Base-by-base conservation (phyloP, 2,797 vertebrate species). In the Serranus cabrilla region DNA sequence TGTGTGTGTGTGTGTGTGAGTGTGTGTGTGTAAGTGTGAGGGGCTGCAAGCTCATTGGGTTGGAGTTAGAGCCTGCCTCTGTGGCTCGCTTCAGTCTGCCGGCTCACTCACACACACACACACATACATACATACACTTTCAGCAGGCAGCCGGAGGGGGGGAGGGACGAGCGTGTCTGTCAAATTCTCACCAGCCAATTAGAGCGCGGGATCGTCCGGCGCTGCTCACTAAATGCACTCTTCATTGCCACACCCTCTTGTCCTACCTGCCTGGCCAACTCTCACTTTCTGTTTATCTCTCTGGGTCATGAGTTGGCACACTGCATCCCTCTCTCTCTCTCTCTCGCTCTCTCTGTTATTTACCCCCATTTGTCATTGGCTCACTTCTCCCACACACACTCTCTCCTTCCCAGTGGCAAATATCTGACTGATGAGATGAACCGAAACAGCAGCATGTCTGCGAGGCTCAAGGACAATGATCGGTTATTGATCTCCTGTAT, bases 1-100 rank as follows among this genome's bases (percentile, higher is more conserved):
- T 14, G 75, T 47, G 74, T 21, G 82, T 59, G 73, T 49, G 85
- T 25, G 71, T 50, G 72, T 43, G 70, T 60, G 42, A 16, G 14
- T 16, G 43, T 17, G 43, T 17, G 80, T 69, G 84, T 54, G 81
- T 71, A 78, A 23, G 67, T 61, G 84, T 27, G 80, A 71, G 91
- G 90, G 90, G 92, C 92, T 93, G 92, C 31, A 69, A 90, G 92
- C 93, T 93, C 94, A 94, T 94, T 92, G 92, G 91, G 80, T 88
- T 91, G 89, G 91, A 94, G 91, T 94, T 92, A 57, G 89, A 93
- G 93, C 78, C 90, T 91, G 90, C 88, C 91, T 94, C 93, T 85
- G 89, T 91, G 88, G 81, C 85, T 88, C 45, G 64, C 87, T 69
- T 83, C 85, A 82, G 85, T 89, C 92, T 90, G 87, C 81, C 86